These are phyloP conservation scores for Drosophila anceps DNA, from an alignment of 2,888 invertebrate species.

Conservation along the genomic window DNA sequence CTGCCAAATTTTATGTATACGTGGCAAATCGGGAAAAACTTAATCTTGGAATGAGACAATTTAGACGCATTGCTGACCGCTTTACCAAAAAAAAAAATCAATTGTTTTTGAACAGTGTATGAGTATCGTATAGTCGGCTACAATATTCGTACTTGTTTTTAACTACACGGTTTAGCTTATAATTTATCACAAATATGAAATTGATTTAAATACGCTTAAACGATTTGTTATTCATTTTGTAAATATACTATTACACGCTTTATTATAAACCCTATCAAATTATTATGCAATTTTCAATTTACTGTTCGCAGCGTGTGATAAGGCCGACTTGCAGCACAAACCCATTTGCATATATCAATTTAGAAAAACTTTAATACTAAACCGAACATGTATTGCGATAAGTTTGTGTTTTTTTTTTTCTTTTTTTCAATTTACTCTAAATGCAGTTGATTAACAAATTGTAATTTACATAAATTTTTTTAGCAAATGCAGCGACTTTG, in stretches of 20 bases:
- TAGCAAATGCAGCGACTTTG: conserved; percentile 40
- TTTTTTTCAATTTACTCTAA: conserved; percentile 62
- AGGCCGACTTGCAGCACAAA: neutral
- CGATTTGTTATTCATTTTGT: conserved; percentile 19
- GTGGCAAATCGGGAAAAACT: too few relatives aligned
- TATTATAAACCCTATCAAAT: conserved; percentile 21
- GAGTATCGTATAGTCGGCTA: neutral
- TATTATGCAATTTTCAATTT: conserved; percentile 23
- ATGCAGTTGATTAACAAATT: conserved; percentile 72
- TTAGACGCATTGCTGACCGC: too few relatives aligned
- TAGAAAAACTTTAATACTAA: conserved; percentile 17
- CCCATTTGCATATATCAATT: conserved; percentile 33
- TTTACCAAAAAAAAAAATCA: too few relatives aligned
- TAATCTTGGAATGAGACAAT: too few relatives aligned
- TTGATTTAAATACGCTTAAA: conserved; percentile 3
- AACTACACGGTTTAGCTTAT: neutral
- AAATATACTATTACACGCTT: conserved; percentile 15
- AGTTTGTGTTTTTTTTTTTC: neutral
- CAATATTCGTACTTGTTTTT: neutral
- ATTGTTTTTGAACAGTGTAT: neutral
- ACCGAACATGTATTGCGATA: neutral
- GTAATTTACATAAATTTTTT: conserved; percentile 57
- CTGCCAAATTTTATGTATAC: too few relatives aligned
- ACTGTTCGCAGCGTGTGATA: conserved; percentile 10
- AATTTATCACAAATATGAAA: neutral